Base-by-base conservation (phyloP, 2,797 vertebrate species). In the Anguilla marmorata region DNA sequence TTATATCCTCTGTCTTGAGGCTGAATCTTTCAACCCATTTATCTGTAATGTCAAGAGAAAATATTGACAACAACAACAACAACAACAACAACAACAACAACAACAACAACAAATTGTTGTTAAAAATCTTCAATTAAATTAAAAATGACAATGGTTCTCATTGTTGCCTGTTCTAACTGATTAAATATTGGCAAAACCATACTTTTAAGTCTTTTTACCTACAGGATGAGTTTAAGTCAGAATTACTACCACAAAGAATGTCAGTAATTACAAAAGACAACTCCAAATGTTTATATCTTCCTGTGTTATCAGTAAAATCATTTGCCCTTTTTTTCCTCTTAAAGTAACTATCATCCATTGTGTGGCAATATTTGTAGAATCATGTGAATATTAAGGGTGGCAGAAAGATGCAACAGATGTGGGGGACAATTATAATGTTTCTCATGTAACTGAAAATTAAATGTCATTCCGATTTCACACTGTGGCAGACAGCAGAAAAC, bases 341-440 rank as follows among this genome's bases (percentile, higher is more conserved):
- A 80, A 72, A 63, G 41, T 87, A 82, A 83, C 80, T 89, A 88
- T 89, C 80, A 87, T 41, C 88, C n/a, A 41, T 87, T 76, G 85
- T 63, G 85, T 37, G 83, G 79, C 74, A 88, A 58, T 89, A 87
- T 88, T 88, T 90, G 87, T 90, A 89, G 90, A 86, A 86, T 90
- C 76, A 79, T 50, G 66, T 82, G 54, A 76, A 85, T 50, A 90
- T 88, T 88, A 87, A 88, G 87, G 41, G 88, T 84, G 86, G 88
- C 85, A 79, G 45, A 89, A 83, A 86, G 89, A 83, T 79, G 63
- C 90, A 87, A 88, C 90, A 91, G 87, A 92, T 92, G 91, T 91
- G 88, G 74, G 33, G 89, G 88, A 88, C 92, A 91, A 94, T 93
- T 92, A 91, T 92, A 91, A 92, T 92, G 91, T 92, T 89, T 92